A percentile compares a stretch with the other conserved stretches of the same genome.
These are phyloP conservation scores for Protophormia terraenovae DNA, from an alignment of 2,888 invertebrate genomes.

Conservation along the genomic window DNA sequence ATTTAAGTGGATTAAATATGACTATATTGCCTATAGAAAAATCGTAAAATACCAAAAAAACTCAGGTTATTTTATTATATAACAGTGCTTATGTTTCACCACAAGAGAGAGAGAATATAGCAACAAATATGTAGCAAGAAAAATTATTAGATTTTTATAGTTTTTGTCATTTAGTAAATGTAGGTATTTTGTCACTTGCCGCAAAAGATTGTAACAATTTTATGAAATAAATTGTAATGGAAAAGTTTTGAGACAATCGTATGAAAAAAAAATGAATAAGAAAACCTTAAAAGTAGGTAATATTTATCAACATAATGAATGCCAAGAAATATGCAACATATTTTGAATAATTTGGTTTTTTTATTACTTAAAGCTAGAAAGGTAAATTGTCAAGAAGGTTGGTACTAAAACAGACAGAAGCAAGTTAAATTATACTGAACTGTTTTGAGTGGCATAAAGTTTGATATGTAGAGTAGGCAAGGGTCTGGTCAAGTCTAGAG, in stretches of 20 bases:
- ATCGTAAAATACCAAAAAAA: conserved; percentile 60
- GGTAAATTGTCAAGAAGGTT: neutral
- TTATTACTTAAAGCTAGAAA: neutral
- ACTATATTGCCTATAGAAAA: conserved; percentile 65
- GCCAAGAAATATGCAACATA: conserved; percentile 10
- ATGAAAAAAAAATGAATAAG: neutral
- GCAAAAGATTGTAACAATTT: neutral
- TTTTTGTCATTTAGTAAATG: conserved; percentile 56
- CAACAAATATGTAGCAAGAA: neutral
- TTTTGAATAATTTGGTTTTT: conserved; percentile 3
- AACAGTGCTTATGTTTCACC: conserved; percentile 8
- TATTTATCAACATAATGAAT: conserved; percentile 12
- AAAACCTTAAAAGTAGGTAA: conserved; percentile 37
- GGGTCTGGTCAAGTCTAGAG: too few species aligned
- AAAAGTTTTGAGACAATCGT: conserved; percentile 12
- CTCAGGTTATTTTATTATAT: conserved; percentile 45
- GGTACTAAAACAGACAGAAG: too few species aligned
- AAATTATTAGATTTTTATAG: conserved; percentile 65
- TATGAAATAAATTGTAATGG: conserved; percentile 38
- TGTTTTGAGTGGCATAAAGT: too few species aligned
- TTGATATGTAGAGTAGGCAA: too few species aligned
- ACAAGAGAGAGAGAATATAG: neutral
- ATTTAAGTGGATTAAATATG: conserved; percentile 57
- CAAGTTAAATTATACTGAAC: too few species aligned
- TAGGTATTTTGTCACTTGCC: conserved; percentile 42